Base-by-base conservation (phyloP, 2,797 vertebrate species). In the Bovichtus variegatus region DNA sequence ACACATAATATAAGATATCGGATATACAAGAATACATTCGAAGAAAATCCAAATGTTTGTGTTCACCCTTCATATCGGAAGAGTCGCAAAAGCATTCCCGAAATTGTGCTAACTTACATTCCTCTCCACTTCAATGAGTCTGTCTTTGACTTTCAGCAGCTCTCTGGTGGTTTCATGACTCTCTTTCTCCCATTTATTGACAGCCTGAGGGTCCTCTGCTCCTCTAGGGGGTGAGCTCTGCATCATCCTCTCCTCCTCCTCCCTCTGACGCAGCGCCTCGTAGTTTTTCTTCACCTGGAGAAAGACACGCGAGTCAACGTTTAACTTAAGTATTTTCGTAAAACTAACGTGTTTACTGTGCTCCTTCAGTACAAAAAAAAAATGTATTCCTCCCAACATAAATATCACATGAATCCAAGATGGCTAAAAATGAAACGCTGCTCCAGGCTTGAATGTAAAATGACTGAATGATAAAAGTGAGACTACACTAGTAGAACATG, bases 211-310 rank as follows among this genome's bases (percentile, higher is more conserved):
- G 67, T 97, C 96, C 71, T 96, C 97, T 59, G 90, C 96, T 38
- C 94, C 95, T 93, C 93, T 92, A 63, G 96, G 94, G 74, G 96
- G 96, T 12, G 96, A 98, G 80, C 95, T 97, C 85, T 97, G 97
- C 78, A 97, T 94, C 95, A 96, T 96, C 78, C 94, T 96, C 93
- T 99, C 98, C 84, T 99, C 98, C 87, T 99, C 98, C 90, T 99
- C 97, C 82, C 98, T 95, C 85, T 99, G 98, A 67, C 97, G 98
- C 44, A 99, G 96, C 1, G 97, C 98, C 94, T 99, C 98, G 3
- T 99, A 99, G 93, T 99, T 99, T 91, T 98, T 99, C 91, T 99
- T 99, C 77, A 99, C 98, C 98, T 99, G 87, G 31, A 88, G 75
- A 47, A 44, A 71, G 6, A 84, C 38, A 36, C 0, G 8, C 0